Conservation (phyloP, 1,140 invertebrate species). For the Drosophila teissieri region DNA sequence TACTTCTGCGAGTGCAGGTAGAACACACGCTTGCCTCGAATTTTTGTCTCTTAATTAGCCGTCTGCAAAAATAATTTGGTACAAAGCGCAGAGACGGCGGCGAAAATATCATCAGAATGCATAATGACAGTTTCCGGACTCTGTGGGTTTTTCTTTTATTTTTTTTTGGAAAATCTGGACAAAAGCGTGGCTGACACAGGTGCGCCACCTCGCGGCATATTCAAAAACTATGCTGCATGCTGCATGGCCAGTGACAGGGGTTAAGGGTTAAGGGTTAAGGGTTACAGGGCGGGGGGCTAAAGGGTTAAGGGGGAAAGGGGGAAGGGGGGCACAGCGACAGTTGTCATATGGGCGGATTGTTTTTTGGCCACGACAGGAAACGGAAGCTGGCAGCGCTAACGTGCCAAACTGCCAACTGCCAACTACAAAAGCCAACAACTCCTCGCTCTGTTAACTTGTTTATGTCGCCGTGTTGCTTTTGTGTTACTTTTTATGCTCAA, state of each 20-base stretch:
- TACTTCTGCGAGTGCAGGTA: not conserved
- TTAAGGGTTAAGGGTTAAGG: not conserved
- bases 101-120: conserved; percentile 76
- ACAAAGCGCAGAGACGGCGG: conserved; percentile 56
- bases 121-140: conserved; percentile 65
- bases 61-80: conserved; percentile 56
- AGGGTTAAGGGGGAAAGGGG: not conserved
- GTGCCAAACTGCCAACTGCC: conserved; percentile 61
- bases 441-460: conserved; percentile 74
- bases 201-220: conserved; percentile 67
- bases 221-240: conserved; percentile 54
- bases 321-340: conserved; percentile 44
- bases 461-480: conserved; percentile 75
- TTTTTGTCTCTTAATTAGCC: conserved; percentile 68
- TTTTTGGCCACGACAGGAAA: conserved; percentile 65
- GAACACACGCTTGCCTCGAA: not conserved
- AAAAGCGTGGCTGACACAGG: conserved; percentile 58
- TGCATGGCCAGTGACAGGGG: conserved; percentile 51
- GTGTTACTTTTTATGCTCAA: conserved; percentile 64
- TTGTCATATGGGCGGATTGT: conserved; percentile 81
- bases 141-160: conserved; percentile 6
- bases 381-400: conserved; percentile 70
- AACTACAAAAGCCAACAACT: conserved; percentile 45
- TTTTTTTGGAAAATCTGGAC: conserved; percentile 52
- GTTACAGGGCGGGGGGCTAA: not conserved